Evolutionary conservation across 2,888 invertebrate species (phyloP).

Genomic region (Drosophila maculinotata): DNA sequence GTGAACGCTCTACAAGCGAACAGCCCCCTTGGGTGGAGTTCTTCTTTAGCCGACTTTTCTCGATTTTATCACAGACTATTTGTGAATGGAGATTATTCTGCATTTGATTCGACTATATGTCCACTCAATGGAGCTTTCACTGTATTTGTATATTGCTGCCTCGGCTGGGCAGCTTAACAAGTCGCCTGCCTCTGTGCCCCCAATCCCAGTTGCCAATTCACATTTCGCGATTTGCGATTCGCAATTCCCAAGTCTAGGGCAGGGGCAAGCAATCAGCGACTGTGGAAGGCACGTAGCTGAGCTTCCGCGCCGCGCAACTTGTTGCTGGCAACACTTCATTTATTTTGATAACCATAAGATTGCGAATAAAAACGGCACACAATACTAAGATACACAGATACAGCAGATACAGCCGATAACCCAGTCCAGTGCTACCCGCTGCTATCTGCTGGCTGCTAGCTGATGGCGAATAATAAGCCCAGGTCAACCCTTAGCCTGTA

Average conservation of each 20-base stretch:
- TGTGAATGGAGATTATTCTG: too few species aligned
- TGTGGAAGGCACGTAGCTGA: conserved; percentile 58
- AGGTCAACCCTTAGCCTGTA: conserved; percentile 77
- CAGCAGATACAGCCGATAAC: conserved; percentile 1
- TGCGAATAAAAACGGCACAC: conserved; percentile 58
- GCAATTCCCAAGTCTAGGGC: conserved; percentile 14
- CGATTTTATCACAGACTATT: too few species aligned
- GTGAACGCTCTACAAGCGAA: too few species aligned
- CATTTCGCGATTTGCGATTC: conserved; percentile 21
- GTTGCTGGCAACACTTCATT: conserved; percentile 80
- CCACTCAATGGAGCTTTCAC: too few species aligned
- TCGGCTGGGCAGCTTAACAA: conserved; percentile 51
- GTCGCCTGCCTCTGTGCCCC: not conserved
- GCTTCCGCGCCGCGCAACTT: conserved; percentile 74
- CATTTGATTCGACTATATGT: too few species aligned
- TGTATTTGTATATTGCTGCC: not conserved
- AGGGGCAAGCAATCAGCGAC: conserved; percentile 55
- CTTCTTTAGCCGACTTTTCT: too few species aligned
- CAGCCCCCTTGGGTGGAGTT: too few species aligned
- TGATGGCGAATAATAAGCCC: conserved; percentile 18
- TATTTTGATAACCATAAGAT: conserved; percentile 81
- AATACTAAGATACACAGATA: too few species aligned
- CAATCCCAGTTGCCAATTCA: conserved; percentile 8
- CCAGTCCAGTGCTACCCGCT: not conserved
- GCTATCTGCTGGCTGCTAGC: not conserved